Evolutionary conservation across 2,888 invertebrate species (phyloP), one percentile per base, ranked within the genome.

Genomic region (Exocentrus adspersus): DNA sequence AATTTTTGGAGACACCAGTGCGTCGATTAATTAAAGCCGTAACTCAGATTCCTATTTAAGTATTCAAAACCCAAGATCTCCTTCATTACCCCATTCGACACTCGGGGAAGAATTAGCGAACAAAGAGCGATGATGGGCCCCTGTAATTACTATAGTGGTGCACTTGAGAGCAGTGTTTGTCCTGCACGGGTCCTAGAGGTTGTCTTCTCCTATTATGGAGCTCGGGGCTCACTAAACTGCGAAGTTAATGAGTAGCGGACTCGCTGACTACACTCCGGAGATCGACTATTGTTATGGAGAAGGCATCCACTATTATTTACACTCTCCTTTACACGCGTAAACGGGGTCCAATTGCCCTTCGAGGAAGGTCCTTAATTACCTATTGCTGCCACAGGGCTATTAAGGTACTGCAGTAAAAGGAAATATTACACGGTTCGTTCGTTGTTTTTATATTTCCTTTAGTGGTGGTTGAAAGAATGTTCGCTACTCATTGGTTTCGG

Each of bases 161-260:
- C 69, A 65, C 69, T 69, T 56, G 69, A 69, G 67, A 63, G 54
- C 61, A 53, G 58, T 67, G 65, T 59, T 60, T 64, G 67, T 62
- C 64, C 66, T 50, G 57, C 37, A 42, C 46, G 41, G 54, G 41
- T 48, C 51, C 50, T 32, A 51, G 51, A 45, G 56, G 50, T 58
- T 48, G 62, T 62, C 62, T 58, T 46, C 60, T 65, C 59, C 65
- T 60, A 68, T 70, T 67, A 66, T 66, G 67, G 58, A 51, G 56
- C 65, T 59, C 53, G 63, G 59, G 41, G 62, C 51, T 50, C 64
- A 60, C 53, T 64, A 64, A 70, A 70, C 65, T 60, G 65, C 58
- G 70, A 68, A 70, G 67, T 70, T 70, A 70, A 70, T 70, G 70
- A 70, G 66, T 65, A 56, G 63, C 64, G 63, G 60, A 60, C 60